Conservation (phyloP, 1,140 invertebrate genomes). For the Bombus balteatus region DNA sequence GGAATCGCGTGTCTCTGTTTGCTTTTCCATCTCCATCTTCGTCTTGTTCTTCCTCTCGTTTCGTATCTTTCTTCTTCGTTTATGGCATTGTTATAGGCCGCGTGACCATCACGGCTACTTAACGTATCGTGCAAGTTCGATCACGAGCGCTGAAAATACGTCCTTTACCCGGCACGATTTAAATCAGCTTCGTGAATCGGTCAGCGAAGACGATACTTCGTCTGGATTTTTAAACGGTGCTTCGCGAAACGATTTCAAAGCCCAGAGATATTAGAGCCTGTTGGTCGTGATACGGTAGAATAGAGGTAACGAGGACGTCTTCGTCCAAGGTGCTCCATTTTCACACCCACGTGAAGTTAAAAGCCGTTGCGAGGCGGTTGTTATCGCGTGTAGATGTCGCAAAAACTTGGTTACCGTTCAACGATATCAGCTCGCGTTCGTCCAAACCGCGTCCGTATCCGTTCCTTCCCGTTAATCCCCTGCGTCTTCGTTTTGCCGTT, state of each 20-base stretch:
- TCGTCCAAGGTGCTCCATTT: neutral
- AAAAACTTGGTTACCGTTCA: slow-evolving; percentile 31
- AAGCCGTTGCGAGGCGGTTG: neutral
- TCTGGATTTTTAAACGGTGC: neutral
- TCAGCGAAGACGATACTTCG: neutral
- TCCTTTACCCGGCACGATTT: neutral
- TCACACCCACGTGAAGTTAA: slow-evolving; percentile 1
- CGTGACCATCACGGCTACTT: neutral
- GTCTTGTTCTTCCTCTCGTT: slow-evolving; percentile 12
- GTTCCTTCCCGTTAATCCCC: too few species aligned
- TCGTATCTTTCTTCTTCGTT: slow-evolving; percentile 28
- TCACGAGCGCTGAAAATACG: too few species aligned
- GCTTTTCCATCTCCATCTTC: slow-evolving; percentile 1
- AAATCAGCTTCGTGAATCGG: neutral
- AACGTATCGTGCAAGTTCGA: neutral
- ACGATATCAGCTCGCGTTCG: neutral
- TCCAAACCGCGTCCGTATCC: neutral
- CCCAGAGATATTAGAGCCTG: fast-evolving
- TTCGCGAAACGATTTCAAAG: neutral
- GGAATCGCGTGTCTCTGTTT: slow-evolving; percentile 59
- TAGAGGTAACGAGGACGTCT: neutral
- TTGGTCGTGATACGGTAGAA: neutral
- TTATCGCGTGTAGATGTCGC: neutral
- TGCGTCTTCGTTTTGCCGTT: neutral
- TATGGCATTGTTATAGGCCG: neutral